These are phyloP conservation scores for Archivesica marissinica DNA, from an alignment of 1,140 invertebrate species.

Conservation along the genomic window DNA sequence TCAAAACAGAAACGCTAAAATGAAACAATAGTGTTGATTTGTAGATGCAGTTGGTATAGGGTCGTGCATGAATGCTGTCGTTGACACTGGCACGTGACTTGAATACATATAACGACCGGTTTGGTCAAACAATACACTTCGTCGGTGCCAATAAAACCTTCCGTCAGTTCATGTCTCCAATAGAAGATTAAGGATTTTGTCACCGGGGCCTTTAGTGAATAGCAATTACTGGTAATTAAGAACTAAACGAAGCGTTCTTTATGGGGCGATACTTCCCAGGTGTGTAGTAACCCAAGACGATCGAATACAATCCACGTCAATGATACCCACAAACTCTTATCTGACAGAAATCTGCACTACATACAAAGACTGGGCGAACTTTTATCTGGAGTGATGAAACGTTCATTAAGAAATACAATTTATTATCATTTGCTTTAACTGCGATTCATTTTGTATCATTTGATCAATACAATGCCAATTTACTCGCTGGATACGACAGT, in stretches of 20 bases:
- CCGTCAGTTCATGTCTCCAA: not conserved
- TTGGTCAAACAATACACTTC: too few relatives aligned
- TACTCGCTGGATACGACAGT: not conserved
- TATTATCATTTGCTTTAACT: not conserved
- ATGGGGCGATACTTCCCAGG: constrained; percentile 2
- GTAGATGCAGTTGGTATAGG: too few relatives aligned
- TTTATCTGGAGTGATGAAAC: constrained; percentile 35
- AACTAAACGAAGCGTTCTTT: not conserved
- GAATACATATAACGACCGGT: too few relatives aligned
- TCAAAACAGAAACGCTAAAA: too few relatives aligned
- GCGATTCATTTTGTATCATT: not conserved
- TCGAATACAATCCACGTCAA: not conserved
- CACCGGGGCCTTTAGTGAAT: not conserved
- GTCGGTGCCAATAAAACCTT: too few relatives aligned
- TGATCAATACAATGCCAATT: constrained; percentile 39
- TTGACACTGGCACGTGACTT: too few relatives aligned
- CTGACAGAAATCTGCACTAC: not conserved
- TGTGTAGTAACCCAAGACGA: constrained; percentile 25
- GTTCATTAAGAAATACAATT: constrained; percentile 32
- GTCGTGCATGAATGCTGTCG: too few relatives aligned
- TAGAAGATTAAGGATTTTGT: not conserved
- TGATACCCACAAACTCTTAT: not conserved
- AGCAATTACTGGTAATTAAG: constrained; percentile 20
- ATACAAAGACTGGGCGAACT: not conserved
- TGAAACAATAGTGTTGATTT: too few relatives aligned